Percentiles rank a stretch among this genome's conserved stretches.
phyloP scores from a whole-genome alignment of 2,113 vertebrate species.

The Oncorhynchus masou region DNA sequence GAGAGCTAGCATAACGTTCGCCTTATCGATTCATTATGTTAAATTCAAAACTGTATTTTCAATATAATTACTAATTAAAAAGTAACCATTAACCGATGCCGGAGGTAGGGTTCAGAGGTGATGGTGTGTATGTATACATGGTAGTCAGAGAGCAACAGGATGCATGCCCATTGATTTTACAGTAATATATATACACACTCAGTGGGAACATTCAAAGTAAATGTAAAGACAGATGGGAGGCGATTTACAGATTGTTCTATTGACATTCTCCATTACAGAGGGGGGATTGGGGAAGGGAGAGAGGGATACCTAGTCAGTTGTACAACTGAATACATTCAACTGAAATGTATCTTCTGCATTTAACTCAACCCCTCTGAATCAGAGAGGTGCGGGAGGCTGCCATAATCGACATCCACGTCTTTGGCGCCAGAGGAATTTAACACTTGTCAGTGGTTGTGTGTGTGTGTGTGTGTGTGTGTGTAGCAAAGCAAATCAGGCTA shows the following conservation, averaged over 20 bases:
- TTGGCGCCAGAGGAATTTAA: background rate
- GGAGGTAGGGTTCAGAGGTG: background rate
- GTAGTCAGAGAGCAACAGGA: conserved; percentile 22
- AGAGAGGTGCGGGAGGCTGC: no score
- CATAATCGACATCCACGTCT: no score
- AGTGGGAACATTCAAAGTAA: conserved; percentile 55
- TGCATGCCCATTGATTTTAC: conserved; percentile 52
- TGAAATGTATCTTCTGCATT: no score
- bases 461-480: no score
- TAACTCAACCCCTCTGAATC: no score
- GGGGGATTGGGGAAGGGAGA: background rate
- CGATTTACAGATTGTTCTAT: conserved; percentile 51
- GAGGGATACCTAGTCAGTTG: no score
- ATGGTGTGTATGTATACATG: background rate
- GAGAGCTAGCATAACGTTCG: background rate
- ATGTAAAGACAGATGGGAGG: conserved; percentile 60
- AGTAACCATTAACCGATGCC: conserved; percentile 1
- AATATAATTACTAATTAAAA: background rate
- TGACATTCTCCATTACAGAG: conserved; percentile 46
- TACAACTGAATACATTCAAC: no score
- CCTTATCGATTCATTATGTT: conserved; percentile 43
- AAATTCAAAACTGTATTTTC: background rate
- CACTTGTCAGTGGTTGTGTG: background rate
- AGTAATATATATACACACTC: conserved; percentile 36
- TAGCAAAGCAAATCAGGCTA: background rate